These are phyloP conservation scores for Cynoglossus semilaevis DNA, from an alignment of 2,113 vertebrate genomes.

Conservation along the genomic window DNA sequence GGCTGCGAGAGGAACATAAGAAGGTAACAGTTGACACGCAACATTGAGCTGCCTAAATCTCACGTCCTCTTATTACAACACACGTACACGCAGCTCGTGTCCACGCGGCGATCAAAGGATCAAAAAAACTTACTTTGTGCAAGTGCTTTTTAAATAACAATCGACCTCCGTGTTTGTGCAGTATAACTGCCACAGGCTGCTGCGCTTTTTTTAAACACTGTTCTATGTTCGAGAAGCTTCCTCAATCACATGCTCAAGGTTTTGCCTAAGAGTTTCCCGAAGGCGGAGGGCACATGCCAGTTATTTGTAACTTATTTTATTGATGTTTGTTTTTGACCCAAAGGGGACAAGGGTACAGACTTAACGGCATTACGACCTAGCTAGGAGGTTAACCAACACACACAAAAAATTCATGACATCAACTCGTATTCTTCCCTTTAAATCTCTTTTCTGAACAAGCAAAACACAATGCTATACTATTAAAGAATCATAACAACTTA, in stretches of 20 bases:
- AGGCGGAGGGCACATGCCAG: background rate
- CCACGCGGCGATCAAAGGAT: conserved; percentile 43
- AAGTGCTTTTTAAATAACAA: no score
- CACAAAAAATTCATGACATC: no score
- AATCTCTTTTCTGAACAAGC: no score
- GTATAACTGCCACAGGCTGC: no score
- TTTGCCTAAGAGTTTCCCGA: background rate
- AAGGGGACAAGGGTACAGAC: no score
- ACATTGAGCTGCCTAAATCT: background rate
- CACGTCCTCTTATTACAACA: conserved; percentile 2
- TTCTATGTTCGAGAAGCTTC: conserved; percentile 54
- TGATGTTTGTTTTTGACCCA: background rate
- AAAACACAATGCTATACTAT: no score
- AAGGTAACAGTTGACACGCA: conserved; percentile 78
- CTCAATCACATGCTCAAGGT: conserved; percentile 11
- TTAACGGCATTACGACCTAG: no score
- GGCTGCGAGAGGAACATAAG: conserved; percentile 83
- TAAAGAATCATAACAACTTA: no score
- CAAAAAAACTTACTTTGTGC: background rate
- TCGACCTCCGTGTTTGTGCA: no score
- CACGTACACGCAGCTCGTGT: background rate
- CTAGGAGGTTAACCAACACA: no score
- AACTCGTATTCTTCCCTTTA: no score
- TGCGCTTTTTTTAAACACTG: no score
- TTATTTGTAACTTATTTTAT: conserved; percentile 5